Base-by-base conservation (phyloP, 2,113 vertebrate genomes). In the Passer domesticus region DNA sequence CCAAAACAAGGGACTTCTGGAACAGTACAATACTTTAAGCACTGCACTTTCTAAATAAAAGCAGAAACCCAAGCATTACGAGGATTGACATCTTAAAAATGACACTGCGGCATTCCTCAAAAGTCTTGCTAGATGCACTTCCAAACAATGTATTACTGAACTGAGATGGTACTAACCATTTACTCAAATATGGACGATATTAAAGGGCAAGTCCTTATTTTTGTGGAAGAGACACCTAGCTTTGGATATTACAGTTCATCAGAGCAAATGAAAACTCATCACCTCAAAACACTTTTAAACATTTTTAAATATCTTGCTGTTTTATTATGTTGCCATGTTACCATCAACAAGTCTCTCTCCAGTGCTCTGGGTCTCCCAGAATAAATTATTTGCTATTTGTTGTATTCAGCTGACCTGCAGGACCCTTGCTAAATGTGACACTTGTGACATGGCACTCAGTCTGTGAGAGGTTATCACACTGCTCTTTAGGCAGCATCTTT, bases 371-470 rank as follows among this genome's bases (percentile, higher is more conserved):
- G 22, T 28, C 46, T 25, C 11, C 19, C 16, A 50, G 24, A 83
- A 33, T 1, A 19, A 56, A 3, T 53, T 18, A 46, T 53, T 53
- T 66, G 17, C 37, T 44, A 28, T 7, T 30, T 58, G 28, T 10
- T 66, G 10, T 6, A 23, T 49, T 74, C 68, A 25, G 7, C 1
- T 56, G 27, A 33, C 19, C 63, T 52, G 1, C 10, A 33, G 11
- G 13, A 46, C 16, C 43, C 37, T 44, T 16, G 43, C 22, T 22
- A 60, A 87, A 58, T 21, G 21, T 0, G 31, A 55, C 25, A 37
- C 35, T 47, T 60, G 13, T 4, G 17, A 56, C 9, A 1, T 1
- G 1, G 15, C 1, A 10, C 28, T 44, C 16, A 27, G 46, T 10
- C 77, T 50, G 25, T 13, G 63, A 37, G 25, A 16, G 33, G 63